phyloP scores from a whole-genome alignment of 2,888 invertebrate genomes.

The Drosophila koepferae region DNA sequence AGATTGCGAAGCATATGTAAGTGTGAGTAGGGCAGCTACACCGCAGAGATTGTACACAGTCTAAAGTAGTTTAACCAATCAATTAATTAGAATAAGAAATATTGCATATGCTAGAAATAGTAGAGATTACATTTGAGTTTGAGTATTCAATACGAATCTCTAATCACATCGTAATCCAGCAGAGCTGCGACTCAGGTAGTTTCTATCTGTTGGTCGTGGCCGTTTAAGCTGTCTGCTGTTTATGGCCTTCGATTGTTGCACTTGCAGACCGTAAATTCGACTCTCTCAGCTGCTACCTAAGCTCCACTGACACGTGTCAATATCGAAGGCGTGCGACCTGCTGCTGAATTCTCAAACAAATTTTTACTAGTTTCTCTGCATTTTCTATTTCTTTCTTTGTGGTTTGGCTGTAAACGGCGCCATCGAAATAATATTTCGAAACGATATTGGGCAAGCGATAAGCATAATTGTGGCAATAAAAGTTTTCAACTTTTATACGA shows the following conservation, averaged over 20 bases:
- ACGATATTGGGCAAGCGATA: conserved; percentile 81
- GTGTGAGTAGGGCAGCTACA: background rate
- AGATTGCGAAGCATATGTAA: background rate
- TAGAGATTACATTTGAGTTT: background rate
- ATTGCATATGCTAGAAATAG: background rate
- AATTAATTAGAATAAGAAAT: background rate
- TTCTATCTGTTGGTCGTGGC: background rate
- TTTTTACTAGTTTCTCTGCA: conserved; percentile 20
- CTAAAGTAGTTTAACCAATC: background rate
- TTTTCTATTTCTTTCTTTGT: conserved; percentile 8
- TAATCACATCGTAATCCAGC: background rate
- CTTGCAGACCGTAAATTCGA: conserved; percentile 37
- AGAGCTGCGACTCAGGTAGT: conserved; percentile 8
- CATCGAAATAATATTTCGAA: conserved; percentile 81
- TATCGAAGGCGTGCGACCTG: conserved; percentile 44
- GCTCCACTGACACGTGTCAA: conserved; percentile 45
- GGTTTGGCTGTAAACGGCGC: conserved; percentile 53
- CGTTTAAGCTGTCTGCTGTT: conserved; percentile 25
- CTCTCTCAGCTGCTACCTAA: conserved; percentile 51
- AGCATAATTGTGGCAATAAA: conserved; percentile 85
- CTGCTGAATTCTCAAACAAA: conserved; percentile 33
- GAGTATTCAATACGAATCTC: background rate
- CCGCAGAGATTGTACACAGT: background rate
- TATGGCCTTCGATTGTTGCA: conserved; percentile 30
- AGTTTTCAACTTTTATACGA: conserved; percentile 82